Evolutionary conservation across 2,888 invertebrate genomes (phyloP).

Genomic region (Diadromus collaris): DNA sequence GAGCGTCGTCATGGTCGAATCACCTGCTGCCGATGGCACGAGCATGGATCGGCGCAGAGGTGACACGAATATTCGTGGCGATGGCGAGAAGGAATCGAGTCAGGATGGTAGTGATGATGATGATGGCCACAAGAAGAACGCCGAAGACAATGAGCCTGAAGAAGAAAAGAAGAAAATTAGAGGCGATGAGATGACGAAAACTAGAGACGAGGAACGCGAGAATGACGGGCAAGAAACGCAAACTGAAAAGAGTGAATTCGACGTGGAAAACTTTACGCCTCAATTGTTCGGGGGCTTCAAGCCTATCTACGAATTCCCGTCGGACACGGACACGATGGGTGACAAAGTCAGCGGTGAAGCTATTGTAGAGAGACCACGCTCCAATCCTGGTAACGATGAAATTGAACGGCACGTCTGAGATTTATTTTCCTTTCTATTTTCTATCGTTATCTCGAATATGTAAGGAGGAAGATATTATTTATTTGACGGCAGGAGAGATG

Average conservation of each 20-base stretch:
- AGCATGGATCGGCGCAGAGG: slow-evolving; percentile 47
- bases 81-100: slow-evolving; percentile 3
- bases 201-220: slow-evolving; percentile 37
- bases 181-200: slow-evolving; percentile 24
- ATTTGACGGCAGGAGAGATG: not conserved
- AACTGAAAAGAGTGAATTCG: slow-evolving; percentile 81
- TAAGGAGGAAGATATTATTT: slow-evolving; percentile 4
- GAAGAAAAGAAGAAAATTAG: slow-evolving; percentile 18
- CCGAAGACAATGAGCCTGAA: slow-evolving; percentile 34
- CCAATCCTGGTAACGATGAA: slow-evolving; percentile 30
- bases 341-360: slow-evolving; percentile 41
- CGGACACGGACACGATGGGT: slow-evolving; percentile 61
- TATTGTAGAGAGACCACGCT: slow-evolving; percentile 60
- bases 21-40: slow-evolving; percentile 59
- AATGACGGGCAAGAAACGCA: slow-evolving; percentile 67
- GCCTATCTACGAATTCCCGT: slow-evolving; percentile 83
- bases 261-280: slow-evolving; percentile 86
- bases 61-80: slow-evolving; percentile 20
- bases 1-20: slow-evolving; percentile 81
- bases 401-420: not conserved
- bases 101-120: not conserved
- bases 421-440: not conserved
- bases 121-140: slow-evolving; percentile 5
- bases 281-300: slow-evolving; percentile 86
- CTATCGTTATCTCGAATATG: slow-evolving; percentile 1